Evolutionary conservation across 2,113 vertebrate genomes (phyloP).

Genomic region (Saguinus imperator): DNA sequence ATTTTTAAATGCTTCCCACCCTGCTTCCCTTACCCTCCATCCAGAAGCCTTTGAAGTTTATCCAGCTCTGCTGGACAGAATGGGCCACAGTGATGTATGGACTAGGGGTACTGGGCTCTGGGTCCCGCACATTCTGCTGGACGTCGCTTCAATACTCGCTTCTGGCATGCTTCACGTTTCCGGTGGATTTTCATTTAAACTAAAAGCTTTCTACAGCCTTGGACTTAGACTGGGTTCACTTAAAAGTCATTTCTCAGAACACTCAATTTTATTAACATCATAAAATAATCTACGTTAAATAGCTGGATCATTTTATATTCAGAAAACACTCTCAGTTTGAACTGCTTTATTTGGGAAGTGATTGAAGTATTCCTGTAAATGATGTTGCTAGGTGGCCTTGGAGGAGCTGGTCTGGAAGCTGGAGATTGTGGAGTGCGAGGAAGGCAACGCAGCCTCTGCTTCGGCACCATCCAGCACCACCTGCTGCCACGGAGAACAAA

Average conservation of each 20-base stretch:
- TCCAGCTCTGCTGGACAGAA: neutral
- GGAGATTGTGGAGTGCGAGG: neutral
- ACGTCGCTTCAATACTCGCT: neutral
- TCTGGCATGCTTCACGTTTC: neutral
- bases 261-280: slow-evolving; percentile 66
- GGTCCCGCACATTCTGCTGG: neutral
- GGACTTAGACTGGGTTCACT: slow-evolving; percentile 56
- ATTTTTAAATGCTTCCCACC: neutral
- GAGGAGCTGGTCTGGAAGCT: neutral
- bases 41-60: neutral
- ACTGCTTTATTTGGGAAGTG: neutral
- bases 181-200: slow-evolving; percentile 42
- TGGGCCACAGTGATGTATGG: neutral
- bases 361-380: slow-evolving; percentile 37
- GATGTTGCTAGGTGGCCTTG: neutral
- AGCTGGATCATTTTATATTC: slow-evolving; percentile 56
- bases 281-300: slow-evolving; percentile 56
- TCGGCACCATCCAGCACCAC: neutral
- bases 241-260: slow-evolving; percentile 71
- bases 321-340: slow-evolving; percentile 15
- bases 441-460: neutral
- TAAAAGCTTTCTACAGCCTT: slow-evolving; percentile 66
- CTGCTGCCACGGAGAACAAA: neutral
- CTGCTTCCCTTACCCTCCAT: rapidly evolving
- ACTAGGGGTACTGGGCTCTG: neutral